phyloP scores from a whole-genome alignment of 1,140 invertebrate genomes.

The Zaprionus ornatus region DNA sequence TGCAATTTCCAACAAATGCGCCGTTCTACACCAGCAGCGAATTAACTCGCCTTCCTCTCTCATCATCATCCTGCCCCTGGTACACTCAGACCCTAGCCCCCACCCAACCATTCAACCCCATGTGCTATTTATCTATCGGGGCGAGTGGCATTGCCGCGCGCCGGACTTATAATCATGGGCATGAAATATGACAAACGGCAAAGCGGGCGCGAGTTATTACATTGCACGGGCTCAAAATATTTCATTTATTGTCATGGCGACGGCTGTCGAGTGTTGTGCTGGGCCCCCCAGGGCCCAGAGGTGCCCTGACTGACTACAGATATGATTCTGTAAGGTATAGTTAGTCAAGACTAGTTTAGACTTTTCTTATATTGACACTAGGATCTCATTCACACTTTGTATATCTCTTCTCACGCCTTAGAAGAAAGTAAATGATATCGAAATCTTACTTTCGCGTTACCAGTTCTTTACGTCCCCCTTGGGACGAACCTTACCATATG shows the following conservation, averaged over 20 bases:
- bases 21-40: constrained; percentile 7
- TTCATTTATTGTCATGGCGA: constrained; percentile 69
- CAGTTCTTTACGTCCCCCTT: no score
- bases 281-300: not conserved
- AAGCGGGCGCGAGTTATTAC: constrained; percentile 71
- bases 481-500: no score
- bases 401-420: no score
- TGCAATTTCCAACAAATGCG: constrained; percentile 38
- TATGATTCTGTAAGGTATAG: no score
- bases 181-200: constrained; percentile 77
- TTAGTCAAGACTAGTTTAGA: no score
- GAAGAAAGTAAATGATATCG: no score
- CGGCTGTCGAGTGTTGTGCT: constrained; percentile 5
- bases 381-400: no score
- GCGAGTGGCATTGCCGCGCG: constrained; percentile 11
- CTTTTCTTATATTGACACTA: no score
- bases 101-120: constrained; percentile 2
- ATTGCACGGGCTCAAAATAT: constrained; percentile 76
- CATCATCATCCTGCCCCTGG: not conserved
- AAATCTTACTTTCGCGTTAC: no score
- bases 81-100: constrained; percentile 13
- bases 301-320: not conserved
- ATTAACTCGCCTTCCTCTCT: constrained; percentile 3
- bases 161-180: constrained; percentile 39
- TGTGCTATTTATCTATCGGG: constrained; percentile 53